These are phyloP conservation scores for Pegoplata infirma DNA, from an alignment of 2,888 invertebrate genomes.

Conservation along the genomic window DNA sequence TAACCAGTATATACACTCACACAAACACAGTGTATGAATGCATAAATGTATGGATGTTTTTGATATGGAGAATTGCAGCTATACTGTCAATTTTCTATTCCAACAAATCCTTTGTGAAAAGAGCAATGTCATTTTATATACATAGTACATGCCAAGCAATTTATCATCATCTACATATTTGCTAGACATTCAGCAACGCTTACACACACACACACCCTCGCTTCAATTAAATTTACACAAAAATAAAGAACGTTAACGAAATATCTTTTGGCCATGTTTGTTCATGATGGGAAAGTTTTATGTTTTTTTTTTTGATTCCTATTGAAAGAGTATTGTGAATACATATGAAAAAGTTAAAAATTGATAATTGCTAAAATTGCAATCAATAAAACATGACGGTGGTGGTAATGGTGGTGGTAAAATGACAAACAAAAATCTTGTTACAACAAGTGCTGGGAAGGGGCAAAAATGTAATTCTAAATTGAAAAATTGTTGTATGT, in stretches of 20 bases:
- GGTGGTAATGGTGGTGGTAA: no score
- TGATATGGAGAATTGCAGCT: slow-evolving; percentile 25
- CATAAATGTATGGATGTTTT: slow-evolving; percentile 38
- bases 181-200: slow-evolving; percentile 35
- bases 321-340: slow-evolving; percentile 1
- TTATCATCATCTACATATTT: slow-evolving; percentile 60
- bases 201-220: slow-evolving; percentile 1
- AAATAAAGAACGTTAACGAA: not conserved
- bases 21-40: slow-evolving; percentile 25
- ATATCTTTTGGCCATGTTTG: slow-evolving; percentile 18
- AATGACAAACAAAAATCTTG: no score
- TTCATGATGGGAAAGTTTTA: not conserved
- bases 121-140: slow-evolving; percentile 45
- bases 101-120: slow-evolving; percentile 54
- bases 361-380: slow-evolving; percentile 52
- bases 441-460: no score
- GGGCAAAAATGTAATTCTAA: no score
- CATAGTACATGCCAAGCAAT: no score
- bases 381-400: slow-evolving; percentile 52
- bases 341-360: slow-evolving; percentile 41
- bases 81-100: slow-evolving; percentile 59
- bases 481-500: slow-evolving; percentile 38
- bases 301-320: not conserved
- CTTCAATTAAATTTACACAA: slow-evolving; percentile 9
- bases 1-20: not conserved